Evolutionary conservation across 2,797 vertebrate genomes (phyloP).

Genomic region (Furcifer pardalis): DNA sequence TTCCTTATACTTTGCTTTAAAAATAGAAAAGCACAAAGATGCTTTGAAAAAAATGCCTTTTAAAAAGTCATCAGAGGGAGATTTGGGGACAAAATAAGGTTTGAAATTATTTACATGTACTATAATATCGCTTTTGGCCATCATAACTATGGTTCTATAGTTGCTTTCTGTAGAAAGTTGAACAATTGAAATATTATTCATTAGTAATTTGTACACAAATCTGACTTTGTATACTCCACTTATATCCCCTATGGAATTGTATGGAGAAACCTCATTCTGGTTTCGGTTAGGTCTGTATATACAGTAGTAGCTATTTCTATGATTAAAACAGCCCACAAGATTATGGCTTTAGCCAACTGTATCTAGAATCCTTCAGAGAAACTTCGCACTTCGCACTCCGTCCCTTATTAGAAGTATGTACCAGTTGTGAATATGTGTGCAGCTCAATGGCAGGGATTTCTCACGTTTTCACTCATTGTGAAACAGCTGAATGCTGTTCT

Average conservation of each 20-base stretch:
- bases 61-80: not conserved
- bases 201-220: not conserved
- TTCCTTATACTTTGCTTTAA: not conserved
- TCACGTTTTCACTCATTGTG: not conserved
- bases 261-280: not conserved
- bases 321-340: not conserved
- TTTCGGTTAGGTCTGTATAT: not conserved
- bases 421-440: not conserved
- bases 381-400: not conserved
- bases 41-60: not conserved
- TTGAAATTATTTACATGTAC: not conserved
- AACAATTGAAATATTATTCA: not conserved
- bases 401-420: not conserved
- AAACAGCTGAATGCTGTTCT: not conserved
- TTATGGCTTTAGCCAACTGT: not conserved
- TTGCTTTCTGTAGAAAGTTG: not conserved
- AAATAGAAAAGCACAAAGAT: not conserved
- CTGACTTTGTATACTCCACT: not conserved
- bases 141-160: not conserved
- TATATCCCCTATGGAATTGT: not conserved
- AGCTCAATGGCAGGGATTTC: not conserved
- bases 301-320: not conserved
- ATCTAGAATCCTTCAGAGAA: not conserved
- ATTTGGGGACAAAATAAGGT: not conserved
- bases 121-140: not conserved